Percentiles rank a stretch among this genome's conserved stretches.
Evolutionary conservation across 2,888 invertebrate genomes (phyloP).

Genomic region (Euphydryas editha): DNA sequence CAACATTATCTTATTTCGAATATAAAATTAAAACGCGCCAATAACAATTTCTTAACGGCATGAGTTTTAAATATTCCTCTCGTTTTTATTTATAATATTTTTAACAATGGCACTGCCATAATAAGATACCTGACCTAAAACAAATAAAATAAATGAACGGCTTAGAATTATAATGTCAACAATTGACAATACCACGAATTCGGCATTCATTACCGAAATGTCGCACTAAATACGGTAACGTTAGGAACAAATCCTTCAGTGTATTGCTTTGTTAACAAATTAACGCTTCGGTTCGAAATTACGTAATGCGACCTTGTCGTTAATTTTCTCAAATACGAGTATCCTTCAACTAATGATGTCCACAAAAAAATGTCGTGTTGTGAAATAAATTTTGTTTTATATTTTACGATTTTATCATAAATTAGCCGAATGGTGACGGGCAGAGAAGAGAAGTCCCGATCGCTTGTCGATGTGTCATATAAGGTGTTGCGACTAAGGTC

Average conservation of each 20-base stretch:
- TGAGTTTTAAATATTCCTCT: neutral
- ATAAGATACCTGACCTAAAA: neutral
- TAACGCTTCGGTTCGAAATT: slow-evolving; percentile 27
- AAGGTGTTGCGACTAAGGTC: too few species aligned
- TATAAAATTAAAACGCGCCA: too few species aligned
- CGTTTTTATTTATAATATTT: neutral
- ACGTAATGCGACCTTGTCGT: slow-evolving; percentile 58
- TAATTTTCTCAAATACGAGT: slow-evolving; percentile 53
- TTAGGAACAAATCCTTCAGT: slow-evolving; percentile 7
- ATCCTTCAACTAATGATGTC: slow-evolving; percentile 58
- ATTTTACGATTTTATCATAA: slow-evolving; percentile 9
- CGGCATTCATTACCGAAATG: neutral
- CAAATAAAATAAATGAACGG: neutral
- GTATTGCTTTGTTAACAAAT: neutral
- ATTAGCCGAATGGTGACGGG: too few species aligned
- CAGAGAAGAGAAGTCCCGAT: too few species aligned
- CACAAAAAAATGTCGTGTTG: slow-evolving; percentile 41
- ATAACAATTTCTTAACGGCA: neutral
- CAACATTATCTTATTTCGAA: too few species aligned
- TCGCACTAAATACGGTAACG: neutral
- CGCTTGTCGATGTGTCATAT: too few species aligned
- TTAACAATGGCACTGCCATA: neutral
- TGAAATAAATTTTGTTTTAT: slow-evolving; percentile 23
- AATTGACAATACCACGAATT: neutral
- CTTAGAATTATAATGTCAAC: neutral